Evolutionary conservation across 2,113 vertebrate species (phyloP).

Genomic region (Euleptes europaea): DNA sequence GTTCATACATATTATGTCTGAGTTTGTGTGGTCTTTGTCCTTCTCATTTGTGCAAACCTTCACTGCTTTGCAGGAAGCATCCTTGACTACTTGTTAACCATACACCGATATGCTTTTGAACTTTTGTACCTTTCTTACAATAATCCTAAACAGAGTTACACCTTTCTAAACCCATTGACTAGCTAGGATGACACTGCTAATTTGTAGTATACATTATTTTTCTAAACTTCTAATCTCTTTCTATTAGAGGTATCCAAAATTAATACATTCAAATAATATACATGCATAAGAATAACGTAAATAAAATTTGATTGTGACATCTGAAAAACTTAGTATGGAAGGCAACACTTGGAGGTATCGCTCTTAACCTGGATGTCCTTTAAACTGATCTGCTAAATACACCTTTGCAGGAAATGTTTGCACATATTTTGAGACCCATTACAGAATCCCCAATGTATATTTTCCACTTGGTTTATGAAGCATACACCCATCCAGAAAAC

Average conservation of each 20-base stretch:
- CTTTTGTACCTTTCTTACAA: not conserved
- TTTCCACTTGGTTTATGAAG: constrained; percentile 29
- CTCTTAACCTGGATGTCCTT: not conserved
- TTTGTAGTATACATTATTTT: not conserved
- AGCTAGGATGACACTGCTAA: not conserved
- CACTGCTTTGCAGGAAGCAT: not conserved
- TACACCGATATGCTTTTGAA: not conserved
- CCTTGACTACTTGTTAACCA: not conserved
- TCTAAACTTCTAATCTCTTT: no score
- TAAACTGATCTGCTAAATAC: not conserved
- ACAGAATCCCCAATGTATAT: constrained; percentile 6
- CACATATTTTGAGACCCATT: not conserved
- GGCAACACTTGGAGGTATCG: no score
- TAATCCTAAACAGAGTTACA: no score
- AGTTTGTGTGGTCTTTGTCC: not conserved
- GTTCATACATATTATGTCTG: no score
- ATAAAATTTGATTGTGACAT: no score
- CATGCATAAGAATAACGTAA: no score
- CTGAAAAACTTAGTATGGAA: no score
- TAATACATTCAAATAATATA: no score
- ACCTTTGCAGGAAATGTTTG: constrained; percentile 7
- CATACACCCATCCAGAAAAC: not conserved
- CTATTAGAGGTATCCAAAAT: no score
- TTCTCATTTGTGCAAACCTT: not conserved
- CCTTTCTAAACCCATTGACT: no score